Evolutionary conservation across 2,113 vertebrate species (phyloP), one percentile per base, ranked within the genome.

Genomic region (Peromyscus californicus): DNA sequence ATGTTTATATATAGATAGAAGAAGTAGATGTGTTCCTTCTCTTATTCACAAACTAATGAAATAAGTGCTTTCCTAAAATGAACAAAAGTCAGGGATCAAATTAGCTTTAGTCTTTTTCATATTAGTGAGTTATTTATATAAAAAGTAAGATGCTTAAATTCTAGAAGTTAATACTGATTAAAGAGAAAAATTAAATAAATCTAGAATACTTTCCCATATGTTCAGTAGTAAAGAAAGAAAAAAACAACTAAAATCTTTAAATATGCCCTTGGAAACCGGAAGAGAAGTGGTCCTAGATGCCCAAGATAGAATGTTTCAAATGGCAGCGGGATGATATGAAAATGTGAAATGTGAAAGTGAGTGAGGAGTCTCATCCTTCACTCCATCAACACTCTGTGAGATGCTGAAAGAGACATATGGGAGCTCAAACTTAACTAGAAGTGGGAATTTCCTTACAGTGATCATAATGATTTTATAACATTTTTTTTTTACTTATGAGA

Each of bases 321-420:
- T 95, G 94, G 93, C 94, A 98, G 51, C 57, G 51, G 91, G 74
- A 97, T 86, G 83, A 97, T 89, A 95, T 93, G 95, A 96, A 96
- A 97, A 95, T 88, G 89, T 94, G 97, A 97, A 95, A 97, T 88
- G 89, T 94, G 97, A 97, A 95, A 97, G 97, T 90, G 85, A 97
- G 92, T 88, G 92, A 95, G 70, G 94, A 95, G 65, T 48, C 67
- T 19, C 79, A 89, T 54, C 82, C 92, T 76, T 91, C 95, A 69
- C 91, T 93, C 95, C 69, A 90, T 97, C 96, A 97, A 96, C 97
- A 98, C 98, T 90, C 93, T 88, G 61, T 15, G 91, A 78, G 80
- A 84, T 72, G 90, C 86, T 89, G 45, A 39, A 87, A 93, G 57
- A 95, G 96, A 97, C 98, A 97, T 93, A 97, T 97, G 98, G 97